Evolutionary conservation across 2,113 vertebrate genomes (phyloP).

Genomic region (Scolopax mira): DNA sequence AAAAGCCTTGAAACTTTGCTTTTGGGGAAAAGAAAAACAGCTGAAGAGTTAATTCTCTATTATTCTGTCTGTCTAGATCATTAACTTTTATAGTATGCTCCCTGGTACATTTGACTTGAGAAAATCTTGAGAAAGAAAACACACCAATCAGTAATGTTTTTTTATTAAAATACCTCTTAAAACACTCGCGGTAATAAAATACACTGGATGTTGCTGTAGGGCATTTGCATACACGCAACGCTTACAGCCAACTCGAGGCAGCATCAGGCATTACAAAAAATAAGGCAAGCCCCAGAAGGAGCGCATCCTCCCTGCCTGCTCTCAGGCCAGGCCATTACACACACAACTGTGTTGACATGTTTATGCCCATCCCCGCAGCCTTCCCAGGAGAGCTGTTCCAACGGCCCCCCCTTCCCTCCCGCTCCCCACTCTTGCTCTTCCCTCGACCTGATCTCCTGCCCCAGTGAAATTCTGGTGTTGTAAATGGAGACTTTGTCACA

Average conservation of each 20-base stretch:
- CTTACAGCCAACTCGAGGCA: not conserved
- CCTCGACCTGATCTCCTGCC: not conserved
- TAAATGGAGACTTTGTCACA: not conserved
- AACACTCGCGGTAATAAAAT: not conserved
- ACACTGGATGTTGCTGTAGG: not conserved
- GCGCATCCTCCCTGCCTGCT: not conserved
- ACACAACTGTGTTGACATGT: not conserved
- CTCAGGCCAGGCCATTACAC: not conserved
- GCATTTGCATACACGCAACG: not conserved
- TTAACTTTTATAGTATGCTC: not conserved
- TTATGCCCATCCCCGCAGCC: not conserved
- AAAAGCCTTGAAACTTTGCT: not conserved
- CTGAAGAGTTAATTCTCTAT: not conserved
- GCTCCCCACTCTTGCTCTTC: not conserved
- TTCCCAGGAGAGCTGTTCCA: not conserved
- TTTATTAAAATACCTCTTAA: conserved; percentile 65
- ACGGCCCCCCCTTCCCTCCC: not conserved
- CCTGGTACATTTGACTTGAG: not conserved
- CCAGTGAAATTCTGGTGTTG: not conserved
- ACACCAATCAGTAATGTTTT: conserved; percentile 38
- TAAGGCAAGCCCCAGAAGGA: not conserved
- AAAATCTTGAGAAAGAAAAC: conserved; percentile 5
- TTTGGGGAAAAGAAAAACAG: not conserved
- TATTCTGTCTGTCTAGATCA: not conserved
- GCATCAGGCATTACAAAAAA: not conserved